phyloP scores from a whole-genome alignment of 1,140 invertebrate species.

The Ostrea denselamellosa region DNA sequence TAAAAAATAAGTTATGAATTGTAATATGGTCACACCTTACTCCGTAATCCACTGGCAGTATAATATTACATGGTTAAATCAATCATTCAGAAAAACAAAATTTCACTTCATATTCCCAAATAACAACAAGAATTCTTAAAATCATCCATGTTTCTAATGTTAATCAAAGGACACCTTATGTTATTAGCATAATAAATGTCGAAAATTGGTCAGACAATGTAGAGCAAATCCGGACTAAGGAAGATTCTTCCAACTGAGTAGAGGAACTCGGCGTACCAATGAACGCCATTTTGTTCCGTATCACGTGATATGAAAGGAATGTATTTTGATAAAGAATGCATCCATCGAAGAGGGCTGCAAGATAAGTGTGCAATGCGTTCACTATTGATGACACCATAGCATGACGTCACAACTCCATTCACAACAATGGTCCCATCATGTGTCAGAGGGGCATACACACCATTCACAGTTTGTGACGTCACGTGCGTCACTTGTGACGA shows the following conservation, averaged over 20 bases:
- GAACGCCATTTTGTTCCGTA: constrained; percentile 82
- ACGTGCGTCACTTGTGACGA: constrained; percentile 84
- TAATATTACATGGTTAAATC: background rate
- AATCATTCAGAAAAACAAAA: constrained; percentile 21
- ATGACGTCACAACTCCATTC: constrained; percentile 93
- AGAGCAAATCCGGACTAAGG: constrained; percentile 57
- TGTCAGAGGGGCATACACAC: constrained; percentile 95
- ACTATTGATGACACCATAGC: constrained; percentile 94
- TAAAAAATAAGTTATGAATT: constrained; percentile 24
- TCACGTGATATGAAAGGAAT: constrained; percentile 57
- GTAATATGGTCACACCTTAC: background rate
- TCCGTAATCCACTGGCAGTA: background rate
- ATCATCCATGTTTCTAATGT: background rate
- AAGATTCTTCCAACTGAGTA: constrained; percentile 83
- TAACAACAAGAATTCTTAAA: background rate
- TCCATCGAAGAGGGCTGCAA: constrained; percentile 88
- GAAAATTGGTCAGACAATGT: constrained; percentile 55
- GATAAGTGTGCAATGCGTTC: constrained; percentile 90
- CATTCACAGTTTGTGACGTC: constrained; percentile 82
- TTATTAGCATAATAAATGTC: background rate
- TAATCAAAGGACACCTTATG: background rate
- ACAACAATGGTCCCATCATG: constrained; percentile 92
- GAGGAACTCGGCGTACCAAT: constrained; percentile 91
- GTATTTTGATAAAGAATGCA: constrained; percentile 64
- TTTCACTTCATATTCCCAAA: background rate